Conservation (phyloP, 2,113 vertebrate species). For the Hoplias malabaricus region DNA sequence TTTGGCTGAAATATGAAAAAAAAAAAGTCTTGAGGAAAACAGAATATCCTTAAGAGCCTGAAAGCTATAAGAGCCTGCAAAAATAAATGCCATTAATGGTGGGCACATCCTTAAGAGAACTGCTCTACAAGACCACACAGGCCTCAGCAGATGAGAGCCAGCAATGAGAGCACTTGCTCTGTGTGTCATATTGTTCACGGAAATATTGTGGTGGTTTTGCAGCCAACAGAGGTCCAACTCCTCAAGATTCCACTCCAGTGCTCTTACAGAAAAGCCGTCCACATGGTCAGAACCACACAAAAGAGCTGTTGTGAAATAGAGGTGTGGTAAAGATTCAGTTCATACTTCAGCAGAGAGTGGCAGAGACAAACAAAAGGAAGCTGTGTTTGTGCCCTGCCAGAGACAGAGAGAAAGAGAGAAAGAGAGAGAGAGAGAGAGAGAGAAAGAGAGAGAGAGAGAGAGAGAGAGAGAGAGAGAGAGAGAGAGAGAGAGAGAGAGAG, state of each 20-base stretch:
- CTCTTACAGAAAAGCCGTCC: not conserved
- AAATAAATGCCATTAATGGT: not conserved
- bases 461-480: not conserved
- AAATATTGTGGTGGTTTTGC: constrained; percentile 14
- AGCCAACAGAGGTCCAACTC: not conserved
- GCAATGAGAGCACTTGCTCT: constrained; percentile 2
- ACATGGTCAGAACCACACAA: not conserved
- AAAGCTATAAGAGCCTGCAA: not conserved
- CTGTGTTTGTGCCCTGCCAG: not conserved
- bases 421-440: not conserved
- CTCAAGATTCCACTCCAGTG: constrained; percentile 10
- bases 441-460: not conserved
- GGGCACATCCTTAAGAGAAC: not conserved
- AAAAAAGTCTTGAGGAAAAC: not conserved
- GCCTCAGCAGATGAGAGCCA: constrained; percentile 9
- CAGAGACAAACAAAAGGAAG: not conserved
- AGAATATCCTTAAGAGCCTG: not conserved
- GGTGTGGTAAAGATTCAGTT: not conserved
- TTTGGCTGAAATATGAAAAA: not conserved
- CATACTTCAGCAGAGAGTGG: not conserved
- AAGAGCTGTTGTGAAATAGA: not conserved
- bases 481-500: not conserved
- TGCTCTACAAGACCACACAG: not conserved
- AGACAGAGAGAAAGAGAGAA: not conserved
- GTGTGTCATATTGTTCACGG: constrained; percentile 24